Percentiles rank a stretch among this genome's conserved stretches.
These are phyloP conservation scores for Leucophenga varia DNA, from an alignment of 1,140 invertebrate species.

Conservation along the genomic window DNA sequence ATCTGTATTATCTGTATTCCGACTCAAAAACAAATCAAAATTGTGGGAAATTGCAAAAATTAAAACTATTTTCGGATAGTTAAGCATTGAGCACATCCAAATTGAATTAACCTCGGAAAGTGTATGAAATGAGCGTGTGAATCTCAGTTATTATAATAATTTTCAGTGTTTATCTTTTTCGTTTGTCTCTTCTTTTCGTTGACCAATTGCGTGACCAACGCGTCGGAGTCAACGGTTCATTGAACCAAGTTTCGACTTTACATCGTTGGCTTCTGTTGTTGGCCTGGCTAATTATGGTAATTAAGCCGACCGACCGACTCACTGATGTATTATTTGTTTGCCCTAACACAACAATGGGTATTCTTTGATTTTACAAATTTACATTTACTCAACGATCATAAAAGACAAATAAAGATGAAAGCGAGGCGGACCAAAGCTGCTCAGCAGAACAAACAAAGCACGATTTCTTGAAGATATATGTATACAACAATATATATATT, in stretches of 20 bases:
- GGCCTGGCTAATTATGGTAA: conserved; percentile 39
- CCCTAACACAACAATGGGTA: conserved; percentile 7
- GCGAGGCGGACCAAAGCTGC: too few relatives aligned
- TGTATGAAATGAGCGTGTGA: too few relatives aligned
- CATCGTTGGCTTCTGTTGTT: conserved; percentile 11
- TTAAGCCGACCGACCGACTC: conserved; percentile 16
- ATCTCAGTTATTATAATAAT: conserved; percentile 9
- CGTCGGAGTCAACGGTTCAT: conserved; percentile 25
- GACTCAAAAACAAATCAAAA: too few relatives aligned
- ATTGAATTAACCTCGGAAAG: too few relatives aligned
- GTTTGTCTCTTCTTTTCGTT: conserved; percentile 11
- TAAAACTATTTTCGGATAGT: too few relatives aligned
- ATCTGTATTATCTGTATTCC: too few relatives aligned
- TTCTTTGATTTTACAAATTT: conserved; percentile 29
- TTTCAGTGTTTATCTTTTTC: conserved; percentile 5
- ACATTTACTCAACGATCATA: too few relatives aligned
- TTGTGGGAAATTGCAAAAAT: too few relatives aligned
- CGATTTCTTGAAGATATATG: conserved; percentile 23
- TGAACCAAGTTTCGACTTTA: conserved; percentile 23
- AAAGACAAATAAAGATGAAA: too few relatives aligned
- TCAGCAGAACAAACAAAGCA: too few relatives aligned
- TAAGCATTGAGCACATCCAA: too few relatives aligned
- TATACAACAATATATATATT: conserved; percentile 2
- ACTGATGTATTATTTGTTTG: background rate
- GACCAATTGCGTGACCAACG: conserved; percentile 36